Evolutionary conservation across 1,140 invertebrate species (phyloP).

Genomic region (Drosophila ironensis): DNA sequence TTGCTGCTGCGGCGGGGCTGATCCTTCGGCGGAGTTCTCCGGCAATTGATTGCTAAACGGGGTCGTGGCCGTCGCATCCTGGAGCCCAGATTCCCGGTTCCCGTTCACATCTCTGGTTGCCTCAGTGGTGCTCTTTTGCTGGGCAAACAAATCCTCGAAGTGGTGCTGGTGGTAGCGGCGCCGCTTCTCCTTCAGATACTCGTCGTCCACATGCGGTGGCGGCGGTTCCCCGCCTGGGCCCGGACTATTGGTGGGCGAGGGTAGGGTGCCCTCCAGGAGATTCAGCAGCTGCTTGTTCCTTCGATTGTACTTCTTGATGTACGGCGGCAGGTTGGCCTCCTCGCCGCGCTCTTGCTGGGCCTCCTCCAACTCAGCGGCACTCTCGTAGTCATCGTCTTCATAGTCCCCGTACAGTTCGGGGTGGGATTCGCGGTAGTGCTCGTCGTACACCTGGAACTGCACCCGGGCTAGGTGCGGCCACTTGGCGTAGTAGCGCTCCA

Average conservation of each 20-base stretch:
- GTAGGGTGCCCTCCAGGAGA: constrained; percentile 69
- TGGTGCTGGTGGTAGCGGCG: constrained; percentile 66
- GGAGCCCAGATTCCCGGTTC: constrained; percentile 15
- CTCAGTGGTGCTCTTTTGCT: constrained; percentile 17
- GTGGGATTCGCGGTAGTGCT: constrained; percentile 62
- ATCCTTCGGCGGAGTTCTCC: constrained; percentile 2
- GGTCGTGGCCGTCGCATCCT: neutral
- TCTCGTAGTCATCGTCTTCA: constrained; percentile 74
- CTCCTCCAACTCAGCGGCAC: constrained; percentile 65
- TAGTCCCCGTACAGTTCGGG: constrained; percentile 63
- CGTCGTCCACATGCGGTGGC: constrained; percentile 57
- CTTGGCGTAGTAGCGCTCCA: constrained; percentile 76
- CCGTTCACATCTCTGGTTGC: neutral
- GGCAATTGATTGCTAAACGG: constrained; percentile 25
- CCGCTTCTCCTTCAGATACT: constrained; percentile 71
- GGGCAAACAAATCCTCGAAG: constrained; percentile 50
- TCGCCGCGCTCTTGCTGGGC: constrained; percentile 57
- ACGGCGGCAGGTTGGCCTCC: constrained; percentile 73
- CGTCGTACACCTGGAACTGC: constrained; percentile 72
- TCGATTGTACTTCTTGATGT: constrained; percentile 76
- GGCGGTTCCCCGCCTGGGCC: neutral
- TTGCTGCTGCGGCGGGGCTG: neutral
- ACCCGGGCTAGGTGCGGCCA: constrained; percentile 76
- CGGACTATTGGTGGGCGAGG: constrained; percentile 29
- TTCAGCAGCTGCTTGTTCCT: constrained; percentile 75